These are phyloP conservation scores for Tipula lateralis DNA, from an alignment of 2,888 invertebrate species.

Conservation along the genomic window DNA sequence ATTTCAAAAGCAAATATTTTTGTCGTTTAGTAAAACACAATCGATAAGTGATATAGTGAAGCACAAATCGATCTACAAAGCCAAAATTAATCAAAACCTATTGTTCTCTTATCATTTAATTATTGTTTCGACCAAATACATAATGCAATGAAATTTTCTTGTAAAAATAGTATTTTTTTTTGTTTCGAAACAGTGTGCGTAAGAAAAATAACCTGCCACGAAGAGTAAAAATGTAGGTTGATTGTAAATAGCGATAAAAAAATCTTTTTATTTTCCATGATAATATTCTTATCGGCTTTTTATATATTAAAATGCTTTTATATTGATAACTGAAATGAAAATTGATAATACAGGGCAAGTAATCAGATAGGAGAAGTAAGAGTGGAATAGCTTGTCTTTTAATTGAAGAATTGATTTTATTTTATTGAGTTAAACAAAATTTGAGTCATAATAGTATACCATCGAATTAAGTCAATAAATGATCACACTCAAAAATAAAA, in stretches of 20 bases:
- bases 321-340: not conserved
- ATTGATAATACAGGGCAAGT: not conserved
- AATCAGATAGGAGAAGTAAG: not conserved
- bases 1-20: no score
- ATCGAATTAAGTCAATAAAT: not conserved
- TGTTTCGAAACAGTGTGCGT: not conserved
- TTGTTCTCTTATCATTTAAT: not conserved
- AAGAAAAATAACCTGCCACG: not conserved
- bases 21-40: no score
- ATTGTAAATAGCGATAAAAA: not conserved
- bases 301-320: not conserved
- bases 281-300: not conserved
- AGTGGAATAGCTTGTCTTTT: not conserved
- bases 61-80: no score
- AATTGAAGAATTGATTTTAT: not conserved
- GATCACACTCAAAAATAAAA: no score
- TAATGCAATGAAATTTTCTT: not conserved
- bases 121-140: not conserved
- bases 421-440: not conserved
- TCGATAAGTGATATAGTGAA: no score
- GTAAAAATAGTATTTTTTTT: not conserved
- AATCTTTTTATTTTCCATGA: not conserved
- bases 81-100: no score
- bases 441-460: not conserved
- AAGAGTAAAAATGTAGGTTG: not conserved